Evolutionary conservation across 2,888 invertebrate genomes (phyloP).

Genomic region (Mythimna loreyi): DNA sequence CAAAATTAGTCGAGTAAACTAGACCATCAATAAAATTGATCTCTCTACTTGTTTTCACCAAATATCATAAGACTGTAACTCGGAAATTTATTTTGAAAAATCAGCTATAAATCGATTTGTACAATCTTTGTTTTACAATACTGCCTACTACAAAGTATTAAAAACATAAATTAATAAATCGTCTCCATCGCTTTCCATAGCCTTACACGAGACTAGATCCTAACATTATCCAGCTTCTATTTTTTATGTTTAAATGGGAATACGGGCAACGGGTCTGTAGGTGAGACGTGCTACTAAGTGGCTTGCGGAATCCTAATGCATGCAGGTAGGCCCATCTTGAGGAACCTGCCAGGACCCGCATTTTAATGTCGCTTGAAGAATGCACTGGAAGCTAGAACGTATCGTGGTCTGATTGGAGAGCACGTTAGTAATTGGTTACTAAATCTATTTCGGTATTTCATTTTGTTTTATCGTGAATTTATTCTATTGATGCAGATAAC

Average conservation of each 20-base stretch:
- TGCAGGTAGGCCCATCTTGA: conserved; percentile 80
- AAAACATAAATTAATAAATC: conserved; percentile 33
- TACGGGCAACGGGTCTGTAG: conserved; percentile 91
- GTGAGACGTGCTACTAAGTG: conserved; percentile 83
- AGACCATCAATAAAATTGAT: background rate
- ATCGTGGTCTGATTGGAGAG: conserved; percentile 60
- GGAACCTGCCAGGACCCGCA: conserved; percentile 69
- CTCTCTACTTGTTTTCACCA: background rate
- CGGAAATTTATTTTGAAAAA: background rate
- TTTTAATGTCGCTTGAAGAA: conserved; percentile 66
- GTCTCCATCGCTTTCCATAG: conserved; percentile 72
- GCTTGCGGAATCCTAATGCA: conserved; percentile 86
- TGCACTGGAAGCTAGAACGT: conserved; percentile 56
- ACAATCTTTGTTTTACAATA: background rate
- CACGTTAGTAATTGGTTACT: conserved; percentile 58
- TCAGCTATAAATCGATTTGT: rapidly evolving
- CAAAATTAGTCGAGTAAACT: too few relatives aligned
- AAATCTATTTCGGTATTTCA: conserved; percentile 57
- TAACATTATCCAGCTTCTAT: conserved; percentile 86
- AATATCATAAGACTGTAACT: background rate
- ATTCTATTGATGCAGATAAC: conserved; percentile 48
- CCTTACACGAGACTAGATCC: conserved; percentile 79
- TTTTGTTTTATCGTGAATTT: conserved; percentile 59
- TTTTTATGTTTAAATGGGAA: conserved; percentile 88
- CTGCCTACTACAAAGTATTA: background rate